Evolutionary conservation across 2,888 invertebrate species (phyloP), one percentile per base, ranked within the genome.

Genomic region (Iphiclides podalirius): DNA sequence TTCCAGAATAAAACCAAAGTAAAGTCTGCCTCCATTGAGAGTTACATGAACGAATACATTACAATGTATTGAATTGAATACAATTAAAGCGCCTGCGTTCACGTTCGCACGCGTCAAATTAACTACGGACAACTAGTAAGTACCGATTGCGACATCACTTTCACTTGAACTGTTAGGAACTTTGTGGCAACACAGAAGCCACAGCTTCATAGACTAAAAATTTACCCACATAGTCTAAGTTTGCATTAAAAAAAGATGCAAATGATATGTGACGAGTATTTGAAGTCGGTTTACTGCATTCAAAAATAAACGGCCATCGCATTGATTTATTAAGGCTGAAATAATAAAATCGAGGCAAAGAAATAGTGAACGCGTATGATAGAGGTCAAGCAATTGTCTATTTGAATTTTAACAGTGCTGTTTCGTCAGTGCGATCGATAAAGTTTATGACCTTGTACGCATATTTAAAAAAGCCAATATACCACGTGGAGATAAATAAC

Each of bases 121-220:
- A 40, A 46, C 52, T 43, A 28, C 6, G 28, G 2, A n/a, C 28
- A 28, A 28, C 4, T n/a, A 28, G 28, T 20, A 47, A 55, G 46
- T 57, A 35, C 58, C 61, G 60, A 61, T 85, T 80, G 80, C 82
- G 72, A 83, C 79, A 83, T 76, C 74, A 80, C 85, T 86, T 85
- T 86, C 85, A 75, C 85, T 63, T 52, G 63, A 74, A 50, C 39
- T 50, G 4, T 9, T 9, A 28, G 28, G n/a, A 9, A 9, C 28
- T 28, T 9, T 20, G 20, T 20, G 3, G 20, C 20, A 20, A 20
- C 3, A 20, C 6, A 20, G 20, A 20, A n/a, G n/a, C n/a, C n/a
- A n/a, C n/a, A n/a, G n/a, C n/a, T n/a, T n/a, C n/a, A n/a, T n/a
- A n/a, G n/a, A n/a, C n/a, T n/a, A n/a, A n/a, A n/a, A n/a, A n/a